These are phyloP conservation scores for Lontra canadensis DNA, from an alignment of 2,113 vertebrate genomes.

Conservation along the genomic window DNA sequence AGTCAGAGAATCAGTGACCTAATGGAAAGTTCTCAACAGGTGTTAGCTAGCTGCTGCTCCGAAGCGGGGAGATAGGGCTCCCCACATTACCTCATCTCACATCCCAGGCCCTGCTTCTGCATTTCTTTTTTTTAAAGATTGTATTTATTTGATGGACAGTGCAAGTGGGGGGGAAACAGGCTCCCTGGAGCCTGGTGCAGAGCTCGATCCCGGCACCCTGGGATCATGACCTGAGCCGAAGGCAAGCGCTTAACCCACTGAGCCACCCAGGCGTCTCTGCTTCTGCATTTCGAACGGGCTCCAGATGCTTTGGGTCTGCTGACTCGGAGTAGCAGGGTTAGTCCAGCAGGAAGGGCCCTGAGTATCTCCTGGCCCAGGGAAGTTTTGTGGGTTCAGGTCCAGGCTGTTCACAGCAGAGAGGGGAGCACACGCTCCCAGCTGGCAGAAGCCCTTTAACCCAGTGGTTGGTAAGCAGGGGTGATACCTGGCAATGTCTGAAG, in stretches of 20 bases:
- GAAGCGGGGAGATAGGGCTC: background rate
- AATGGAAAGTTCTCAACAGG: rapidly evolving
- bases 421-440: background rate
- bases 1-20: background rate
- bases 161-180: too few species aligned
- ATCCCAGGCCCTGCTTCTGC: background rate
- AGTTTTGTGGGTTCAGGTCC: background rate
- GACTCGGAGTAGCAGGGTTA: background rate
- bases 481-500: background rate
- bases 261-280: too few species aligned
- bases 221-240: too few species aligned
- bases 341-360: background rate
- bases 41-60: rapidly evolving
- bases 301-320: background rate
- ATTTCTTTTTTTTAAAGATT: background rate
- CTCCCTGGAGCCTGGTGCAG: too few species aligned
- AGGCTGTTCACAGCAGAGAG: background rate
- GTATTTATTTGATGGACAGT: too few species aligned
- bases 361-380: background rate
- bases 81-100: rapidly evolving
- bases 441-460: too few species aligned
- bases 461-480: background rate
- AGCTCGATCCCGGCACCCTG: too few species aligned
- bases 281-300: background rate
- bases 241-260: background rate